phyloP scores from a whole-genome alignment of 2,113 vertebrate species.

The Balaeniceps rex region DNA sequence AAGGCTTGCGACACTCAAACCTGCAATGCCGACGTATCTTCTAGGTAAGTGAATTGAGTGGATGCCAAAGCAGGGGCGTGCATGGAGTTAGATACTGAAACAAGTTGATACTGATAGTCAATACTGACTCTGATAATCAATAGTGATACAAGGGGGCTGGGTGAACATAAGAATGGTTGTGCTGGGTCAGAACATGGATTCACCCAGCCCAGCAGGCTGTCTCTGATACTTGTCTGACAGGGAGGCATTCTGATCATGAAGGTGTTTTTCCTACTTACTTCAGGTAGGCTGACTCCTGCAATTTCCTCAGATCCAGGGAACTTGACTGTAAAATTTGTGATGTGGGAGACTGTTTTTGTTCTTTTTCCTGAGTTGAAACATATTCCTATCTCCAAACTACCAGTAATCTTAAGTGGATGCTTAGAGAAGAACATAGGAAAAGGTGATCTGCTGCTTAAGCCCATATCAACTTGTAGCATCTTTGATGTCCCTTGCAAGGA shows the following conservation, averaged over 20 bases:
- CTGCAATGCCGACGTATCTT: background rate
- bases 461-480: background rate
- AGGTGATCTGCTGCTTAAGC: background rate
- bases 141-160: background rate
- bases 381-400: background rate
- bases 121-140: background rate
- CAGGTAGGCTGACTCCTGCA: background rate
- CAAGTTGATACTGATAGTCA: background rate
- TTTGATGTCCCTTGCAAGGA: background rate
- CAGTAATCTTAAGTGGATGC: background rate
- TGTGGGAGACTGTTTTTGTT: background rate
- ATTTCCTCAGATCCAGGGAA: background rate
- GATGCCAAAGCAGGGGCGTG: background rate
- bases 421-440: background rate
- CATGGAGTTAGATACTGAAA: background rate
- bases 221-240: background rate
- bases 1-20: background rate
- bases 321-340: background rate
- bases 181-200: background rate
- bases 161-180: background rate
- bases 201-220: too few relatives aligned
- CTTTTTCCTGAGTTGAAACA: background rate
- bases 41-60: background rate
- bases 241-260: background rate
- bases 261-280: background rate